A percentile compares a stretch with the other conserved stretches of the same genome.
phyloP scores from a whole-genome alignment of 2,113 vertebrate species.

The Miniopterus natalensis region DNA sequence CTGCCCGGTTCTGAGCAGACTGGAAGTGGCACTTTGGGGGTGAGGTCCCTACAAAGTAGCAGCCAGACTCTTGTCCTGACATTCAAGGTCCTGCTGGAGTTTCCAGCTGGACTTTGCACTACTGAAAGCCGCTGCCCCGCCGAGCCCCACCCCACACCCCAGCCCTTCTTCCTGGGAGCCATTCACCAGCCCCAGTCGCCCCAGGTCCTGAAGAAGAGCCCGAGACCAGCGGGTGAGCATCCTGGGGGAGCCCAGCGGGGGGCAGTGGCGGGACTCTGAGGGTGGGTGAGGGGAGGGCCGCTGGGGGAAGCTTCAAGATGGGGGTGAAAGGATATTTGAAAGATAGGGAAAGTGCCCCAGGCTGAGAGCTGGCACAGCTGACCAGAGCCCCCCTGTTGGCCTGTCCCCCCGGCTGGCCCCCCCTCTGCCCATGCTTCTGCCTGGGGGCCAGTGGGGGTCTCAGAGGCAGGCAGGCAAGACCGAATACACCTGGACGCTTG shows the following conservation, averaged over 20 bases:
- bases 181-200: background rate
- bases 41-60: background rate
- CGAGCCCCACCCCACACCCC: background rate
- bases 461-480: too few relatives aligned
- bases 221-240: background rate
- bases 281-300: background rate
- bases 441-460: background rate
- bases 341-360: background rate
- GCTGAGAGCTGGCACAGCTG: background rate
- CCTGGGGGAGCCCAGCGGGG: background rate
- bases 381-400: background rate
- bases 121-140: accelerated
- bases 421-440: background rate
- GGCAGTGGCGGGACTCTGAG: background rate
- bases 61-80: background rate
- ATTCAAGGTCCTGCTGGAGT: background rate
- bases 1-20: background rate
- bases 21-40: background rate
- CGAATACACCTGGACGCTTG: background rate
- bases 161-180: background rate
- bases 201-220: background rate
- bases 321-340: background rate
- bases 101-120: constrained; percentile 48
- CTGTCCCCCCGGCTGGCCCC: too few relatives aligned
- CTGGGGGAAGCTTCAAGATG: background rate